Base-by-base conservation (phyloP, 53 echinoderm and acorn worm species). In the Astropecten irregularis region DNA sequence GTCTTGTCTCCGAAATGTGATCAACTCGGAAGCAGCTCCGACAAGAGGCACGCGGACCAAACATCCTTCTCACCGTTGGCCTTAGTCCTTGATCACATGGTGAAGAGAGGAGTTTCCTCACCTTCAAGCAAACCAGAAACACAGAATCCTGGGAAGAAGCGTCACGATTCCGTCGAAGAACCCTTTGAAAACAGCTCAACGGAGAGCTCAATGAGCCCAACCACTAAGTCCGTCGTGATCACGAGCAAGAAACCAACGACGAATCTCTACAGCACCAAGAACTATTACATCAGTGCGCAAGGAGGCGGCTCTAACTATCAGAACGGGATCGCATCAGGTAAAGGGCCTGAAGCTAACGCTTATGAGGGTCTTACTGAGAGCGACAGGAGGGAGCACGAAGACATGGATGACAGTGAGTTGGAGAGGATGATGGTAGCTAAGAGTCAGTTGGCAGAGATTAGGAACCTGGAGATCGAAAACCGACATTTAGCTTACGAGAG, bases 401-500 rank as follows among this genome's bases (percentile, higher is more conserved):
- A 56, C 26, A 35, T 74, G 27, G 67, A 39, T 9, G 66, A 53
- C 14, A 68, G 36, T 25, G 68, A 89, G 33, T 26, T 54, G 10
- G 53, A 66, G 22, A 66, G 49, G 40, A 83, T 39, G 50, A 54
- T 66, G 35, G 36, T 22, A 15, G 27, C 35, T 3, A 83, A 66
- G 22, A 67, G 67, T 53, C 66, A 54, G 67, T 37, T 66, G 34
- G 54, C 83, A 28, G 83, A 76, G 38, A 66, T 65, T 16, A 71
- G 48, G 49, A 73, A 74, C 51, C 38, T 74, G 16, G 89, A 84
- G 20, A 89, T 55, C 57, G 86, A 74, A 14, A 73, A 68, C 13
- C 83, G 89, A 34, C 89, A 89, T 16, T 65, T 88, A 8, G 58
- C 74, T 13, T 74, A 74, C 27, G 74, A 74, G 40, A 74, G 42